Evolutionary conservation across 1,140 invertebrate species (phyloP).

Genomic region (Amphibalanus amphitrite): DNA sequence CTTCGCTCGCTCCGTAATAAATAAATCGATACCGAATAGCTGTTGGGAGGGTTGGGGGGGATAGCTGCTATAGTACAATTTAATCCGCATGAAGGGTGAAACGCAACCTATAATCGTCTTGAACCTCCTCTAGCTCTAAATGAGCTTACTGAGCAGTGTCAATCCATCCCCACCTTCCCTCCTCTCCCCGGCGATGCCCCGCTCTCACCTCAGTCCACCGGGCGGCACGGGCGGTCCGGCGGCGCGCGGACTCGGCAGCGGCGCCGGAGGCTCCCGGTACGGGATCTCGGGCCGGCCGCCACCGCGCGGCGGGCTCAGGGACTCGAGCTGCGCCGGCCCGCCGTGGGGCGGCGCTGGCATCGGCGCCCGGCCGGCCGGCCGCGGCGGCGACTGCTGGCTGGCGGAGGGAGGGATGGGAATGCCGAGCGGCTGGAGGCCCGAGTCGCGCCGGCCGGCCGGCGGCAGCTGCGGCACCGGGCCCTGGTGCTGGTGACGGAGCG

Average conservation of each 20-base stretch:
- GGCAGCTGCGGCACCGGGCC: not conserved
- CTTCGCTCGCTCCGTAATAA: too few species aligned
- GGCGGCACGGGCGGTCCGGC: too few species aligned
- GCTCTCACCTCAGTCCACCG: not conserved
- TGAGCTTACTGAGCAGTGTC: too few species aligned
- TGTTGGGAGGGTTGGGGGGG: too few species aligned
- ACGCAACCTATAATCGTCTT: too few species aligned
- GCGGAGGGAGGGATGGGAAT: not conserved
- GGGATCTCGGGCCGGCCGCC: not conserved
- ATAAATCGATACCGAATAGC: too few species aligned
- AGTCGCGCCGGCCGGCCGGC: not conserved
- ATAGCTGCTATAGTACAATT: too few species aligned
- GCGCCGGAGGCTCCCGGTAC: not conserved
- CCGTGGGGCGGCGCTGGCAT: not conserved
- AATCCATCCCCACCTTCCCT: too few species aligned
- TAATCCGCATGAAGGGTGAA: too few species aligned
- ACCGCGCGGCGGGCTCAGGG: not conserved
- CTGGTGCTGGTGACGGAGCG: slow-evolving; percentile 3
- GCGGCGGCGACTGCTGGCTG: not conserved
- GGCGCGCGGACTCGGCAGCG: not conserved
- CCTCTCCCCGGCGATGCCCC: too few species aligned
- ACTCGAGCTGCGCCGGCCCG: not conserved
- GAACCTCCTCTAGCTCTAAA: too few species aligned
- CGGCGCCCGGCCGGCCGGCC: too few species aligned
- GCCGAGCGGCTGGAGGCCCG: not conserved